Evolutionary conservation across 2,888 invertebrate species (phyloP), one percentile per base, ranked within the genome.

Genomic region (Aphrophora alni): DNA sequence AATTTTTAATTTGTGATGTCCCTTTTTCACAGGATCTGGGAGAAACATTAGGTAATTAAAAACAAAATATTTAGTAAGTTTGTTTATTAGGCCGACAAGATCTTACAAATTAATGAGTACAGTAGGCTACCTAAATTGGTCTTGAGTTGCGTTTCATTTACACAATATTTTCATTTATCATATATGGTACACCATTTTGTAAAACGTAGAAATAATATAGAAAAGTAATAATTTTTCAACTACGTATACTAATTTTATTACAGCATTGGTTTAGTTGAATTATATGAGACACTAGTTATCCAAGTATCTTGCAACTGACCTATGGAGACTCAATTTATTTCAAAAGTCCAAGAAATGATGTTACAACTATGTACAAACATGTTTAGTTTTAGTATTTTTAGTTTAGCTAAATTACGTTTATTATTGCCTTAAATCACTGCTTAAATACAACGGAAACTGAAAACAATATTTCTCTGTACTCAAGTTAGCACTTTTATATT

Each of bases 51-150:
- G 69, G 69, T 69, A 69, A 8, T 69, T 69, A 69, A 5, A 24
- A 69, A 69, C 8, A 69, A 8, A 69, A 69, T 69, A 5, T 8
- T 69, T 69, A 69, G 7, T 69, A 69, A 69, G 14, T 69, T 69
- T 69, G 14, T 69, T 69, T 69, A 14, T 69, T 69, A 69, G 69
- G 69, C 69, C 69, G 69, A 17, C 21, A 71, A 71, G 10, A 24
- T 71, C 28, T 21, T 71, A 71, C 71, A 71, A 71, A 71, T 71
- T 71, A 24, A n/a, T n/a, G n/a, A n/a, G n/a, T n/a, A n/a, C n/a
- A n/a, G n/a, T n/a, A n/a, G n/a, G n/a, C n/a, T n/a, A n/a, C n/a
- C n/a, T n/a, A n/a, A n/a, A n/a, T n/a, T n/a, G n/a, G n/a, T n/a
- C n/a, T n/a, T n/a, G n/a, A n/a, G n/a, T n/a, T n/a, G n/a, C n/a